phyloP scores from a whole-genome alignment of 2,888 invertebrate species.

The Ectemnius cavifrons region DNA sequence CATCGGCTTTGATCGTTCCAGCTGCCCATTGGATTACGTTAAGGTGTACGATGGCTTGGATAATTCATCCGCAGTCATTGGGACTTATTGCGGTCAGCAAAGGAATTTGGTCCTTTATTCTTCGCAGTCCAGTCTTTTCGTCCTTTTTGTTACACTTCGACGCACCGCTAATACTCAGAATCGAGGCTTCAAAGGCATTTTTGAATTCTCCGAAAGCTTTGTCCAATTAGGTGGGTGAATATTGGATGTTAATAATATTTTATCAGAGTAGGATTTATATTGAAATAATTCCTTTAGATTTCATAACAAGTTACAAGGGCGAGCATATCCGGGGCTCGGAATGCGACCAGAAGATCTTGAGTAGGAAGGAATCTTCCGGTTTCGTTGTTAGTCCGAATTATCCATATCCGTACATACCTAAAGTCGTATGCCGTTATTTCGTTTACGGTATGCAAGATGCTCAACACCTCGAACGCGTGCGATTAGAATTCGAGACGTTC shows the following conservation, averaged over 20 bases:
- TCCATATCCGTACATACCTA: conserved; percentile 96
- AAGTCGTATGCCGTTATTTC: conserved; percentile 98
- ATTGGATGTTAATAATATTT: neutral
- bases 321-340: conserved; percentile 98
- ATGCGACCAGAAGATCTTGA: conserved; percentile 98
- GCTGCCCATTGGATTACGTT: conserved; percentile 99
- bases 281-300: conserved; percentile 81
- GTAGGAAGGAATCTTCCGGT: conserved; percentile 94
- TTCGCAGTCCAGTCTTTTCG: conserved; percentile 92
- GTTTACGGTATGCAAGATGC: conserved; percentile 99
- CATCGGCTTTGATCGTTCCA: conserved; percentile 76
- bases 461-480: conserved; percentile 96
- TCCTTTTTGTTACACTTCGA: conserved; percentile 94
- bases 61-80: conserved; percentile 93
- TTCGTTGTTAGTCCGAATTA: conserved; percentile 97
- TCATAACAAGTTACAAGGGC: conserved; percentile 94
- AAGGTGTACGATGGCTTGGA: conserved; percentile 97
- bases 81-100: conserved; percentile 98
- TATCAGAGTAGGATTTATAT: neutral
- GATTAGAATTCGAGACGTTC: conserved; percentile 92
- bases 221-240: conserved; percentile 92
- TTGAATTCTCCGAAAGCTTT: conserved; percentile 98
- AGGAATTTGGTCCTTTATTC: conserved; percentile 97
- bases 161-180: conserved; percentile 97
- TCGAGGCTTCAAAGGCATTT: conserved; percentile 98